These are phyloP conservation scores for Harpagifer antarcticus DNA, from an alignment of 2,797 vertebrate genomes.

Conservation along the genomic window DNA sequence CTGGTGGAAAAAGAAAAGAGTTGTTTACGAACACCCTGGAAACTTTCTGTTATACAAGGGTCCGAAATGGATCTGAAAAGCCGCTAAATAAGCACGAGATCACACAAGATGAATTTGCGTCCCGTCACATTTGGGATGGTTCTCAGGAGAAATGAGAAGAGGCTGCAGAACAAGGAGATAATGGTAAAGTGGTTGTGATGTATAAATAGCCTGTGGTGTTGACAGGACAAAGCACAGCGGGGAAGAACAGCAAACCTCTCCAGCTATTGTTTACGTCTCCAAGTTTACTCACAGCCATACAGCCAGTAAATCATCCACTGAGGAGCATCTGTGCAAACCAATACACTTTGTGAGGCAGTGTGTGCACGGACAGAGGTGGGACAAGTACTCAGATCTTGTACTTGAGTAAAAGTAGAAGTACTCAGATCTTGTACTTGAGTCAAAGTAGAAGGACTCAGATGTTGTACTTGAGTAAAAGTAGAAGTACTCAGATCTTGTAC, in stretches of 20 bases:
- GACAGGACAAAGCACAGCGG: conserved; percentile 63
- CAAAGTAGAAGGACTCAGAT: no score
- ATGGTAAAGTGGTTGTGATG: conserved; percentile 65
- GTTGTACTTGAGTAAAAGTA: no score
- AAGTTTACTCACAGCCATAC: conserved; percentile 46
- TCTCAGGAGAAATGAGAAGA: conserved; percentile 38
- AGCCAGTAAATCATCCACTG: conserved; percentile 59
- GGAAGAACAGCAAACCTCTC: conserved; percentile 60
- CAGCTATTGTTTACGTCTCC: conserved; percentile 58
- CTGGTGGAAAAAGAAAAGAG: conserved; percentile 6
- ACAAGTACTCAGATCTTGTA: no score
- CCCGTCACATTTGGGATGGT: conserved; percentile 21
- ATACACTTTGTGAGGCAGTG: conserved; percentile 54
- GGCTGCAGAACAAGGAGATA: conserved; percentile 56
- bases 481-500: no score
- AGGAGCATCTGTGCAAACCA: conserved; percentile 44
- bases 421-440: no score
- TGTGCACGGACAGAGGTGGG: conserved; percentile 12
- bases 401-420: no score
- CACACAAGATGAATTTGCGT: not conserved
- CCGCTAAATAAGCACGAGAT: not conserved
- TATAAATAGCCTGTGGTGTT: conserved; percentile 70
- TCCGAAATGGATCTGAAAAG: conserved; percentile 37
- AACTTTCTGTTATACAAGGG: conserved; percentile 46
- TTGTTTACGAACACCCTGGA: conserved; percentile 34